Conservation (phyloP, 2,113 vertebrate genomes). For the Cyanoderma ruficeps region DNA sequence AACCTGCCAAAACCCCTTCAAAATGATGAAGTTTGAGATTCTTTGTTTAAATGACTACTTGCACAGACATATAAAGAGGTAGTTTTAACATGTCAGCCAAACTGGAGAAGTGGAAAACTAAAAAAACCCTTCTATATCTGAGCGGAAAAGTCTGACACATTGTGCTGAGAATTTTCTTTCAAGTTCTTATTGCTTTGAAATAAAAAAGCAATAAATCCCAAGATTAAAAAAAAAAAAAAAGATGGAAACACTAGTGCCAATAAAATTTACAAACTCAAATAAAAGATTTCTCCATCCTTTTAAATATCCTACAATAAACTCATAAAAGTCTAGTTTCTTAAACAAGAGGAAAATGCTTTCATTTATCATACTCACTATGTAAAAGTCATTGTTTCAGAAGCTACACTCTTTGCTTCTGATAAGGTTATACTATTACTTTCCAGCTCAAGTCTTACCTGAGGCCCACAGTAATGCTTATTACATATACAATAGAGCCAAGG, state of each 20-base stretch:
- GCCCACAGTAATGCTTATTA: conserved; percentile 30
- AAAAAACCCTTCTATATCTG: background rate
- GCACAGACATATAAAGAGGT: background rate
- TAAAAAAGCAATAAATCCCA: conserved; percentile 48
- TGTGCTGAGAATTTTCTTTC: background rate
- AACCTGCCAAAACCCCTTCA: background rate
- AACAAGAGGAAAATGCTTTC: conserved; percentile 24
- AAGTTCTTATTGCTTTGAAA: conserved; percentile 34
- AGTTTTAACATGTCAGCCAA: background rate
- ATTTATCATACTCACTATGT: conserved; percentile 26
- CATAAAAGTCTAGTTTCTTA: conserved; percentile 43
- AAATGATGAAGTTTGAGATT: background rate
- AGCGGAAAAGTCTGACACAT: background rate
- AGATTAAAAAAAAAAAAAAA: background rate
- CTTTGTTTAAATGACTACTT: background rate
- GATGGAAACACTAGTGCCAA: conserved; percentile 26
- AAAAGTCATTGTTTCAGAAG: conserved; percentile 31
- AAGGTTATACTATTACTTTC: conserved; percentile 21
- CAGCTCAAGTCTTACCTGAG: conserved; percentile 33
- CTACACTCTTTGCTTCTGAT: conserved; percentile 7
- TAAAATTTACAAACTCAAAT: conserved; percentile 62
- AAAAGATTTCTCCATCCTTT: conserved; percentile 28
- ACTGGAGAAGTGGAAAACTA: background rate
- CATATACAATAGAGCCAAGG: background rate
- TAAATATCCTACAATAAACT: conserved; percentile 48